Evolutionary conservation across 2,797 vertebrate genomes (phyloP).

Genomic region (Microctenopoma stevenorrisi): DNA sequence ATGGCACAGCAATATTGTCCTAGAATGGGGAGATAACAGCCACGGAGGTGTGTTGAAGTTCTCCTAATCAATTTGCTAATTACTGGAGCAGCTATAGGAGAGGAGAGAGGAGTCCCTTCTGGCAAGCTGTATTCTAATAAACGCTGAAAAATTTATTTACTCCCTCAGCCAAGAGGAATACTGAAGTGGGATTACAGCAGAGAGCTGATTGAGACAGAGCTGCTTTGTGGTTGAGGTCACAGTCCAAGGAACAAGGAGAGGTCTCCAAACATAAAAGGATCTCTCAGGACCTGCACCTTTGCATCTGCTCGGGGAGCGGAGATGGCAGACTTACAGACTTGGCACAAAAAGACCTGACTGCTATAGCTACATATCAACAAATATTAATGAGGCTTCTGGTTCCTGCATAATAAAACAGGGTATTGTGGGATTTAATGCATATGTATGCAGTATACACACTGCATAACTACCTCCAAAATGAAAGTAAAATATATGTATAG

Average conservation of each 20-base stretch:
- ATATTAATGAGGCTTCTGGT: conserved; percentile 75
- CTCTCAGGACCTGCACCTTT: conserved; percentile 77
- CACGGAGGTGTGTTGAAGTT: conserved; percentile 86
- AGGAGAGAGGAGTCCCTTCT: conserved; percentile 82
- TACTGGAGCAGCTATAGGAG: conserved; percentile 83
- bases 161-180: conserved; percentile 80
- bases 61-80: conserved; percentile 89
- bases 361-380: conserved; percentile 70
- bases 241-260: conserved; percentile 72
- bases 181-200: conserved; percentile 82
- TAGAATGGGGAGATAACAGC: conserved; percentile 85
- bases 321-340: conserved; percentile 62
- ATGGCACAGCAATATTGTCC: conserved; percentile 83
- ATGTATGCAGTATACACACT: conserved; percentile 34
- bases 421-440: conserved; percentile 30
- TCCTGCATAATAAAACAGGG: conserved; percentile 65
- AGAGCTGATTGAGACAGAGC: conserved; percentile 78
- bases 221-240: conserved; percentile 70
- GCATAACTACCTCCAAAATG: conserved; percentile 21
- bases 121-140: conserved; percentile 85
- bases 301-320: conserved; percentile 71
- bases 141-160: conserved; percentile 86
- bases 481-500: conserved; percentile 25
- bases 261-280: conserved; percentile 78
- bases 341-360: conserved; percentile 76